phyloP scores from a whole-genome alignment of 2,888 invertebrate genomes.

The Polyommatus iphigenia region DNA sequence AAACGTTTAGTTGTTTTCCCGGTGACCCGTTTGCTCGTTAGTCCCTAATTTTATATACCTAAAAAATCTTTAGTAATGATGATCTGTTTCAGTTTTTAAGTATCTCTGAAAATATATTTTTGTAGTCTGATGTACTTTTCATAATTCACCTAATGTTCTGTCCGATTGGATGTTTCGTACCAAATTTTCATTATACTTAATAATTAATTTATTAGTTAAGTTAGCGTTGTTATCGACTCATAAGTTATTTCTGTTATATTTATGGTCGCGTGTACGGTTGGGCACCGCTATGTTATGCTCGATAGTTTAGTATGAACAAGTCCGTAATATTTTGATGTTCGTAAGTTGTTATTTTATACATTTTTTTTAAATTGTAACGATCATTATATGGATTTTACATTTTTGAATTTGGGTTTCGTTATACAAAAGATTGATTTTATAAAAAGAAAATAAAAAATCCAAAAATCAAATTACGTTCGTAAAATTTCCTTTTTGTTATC shows the following conservation, averaged over 20 bases:
- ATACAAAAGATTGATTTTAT: not conserved
- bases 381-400: not conserved
- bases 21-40: too few species aligned
- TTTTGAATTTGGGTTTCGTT: not conserved
- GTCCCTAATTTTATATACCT: too few species aligned
- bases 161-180: constrained; percentile 72
- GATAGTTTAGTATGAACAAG: not conserved
- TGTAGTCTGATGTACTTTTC: constrained; percentile 17
- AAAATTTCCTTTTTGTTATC: constrained; percentile 1
- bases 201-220: constrained; percentile 41
- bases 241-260: constrained; percentile 41
- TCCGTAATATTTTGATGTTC: not conserved
- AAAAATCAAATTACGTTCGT: not conserved
- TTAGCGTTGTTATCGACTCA: constrained; percentile 44
- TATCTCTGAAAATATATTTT: not conserved
- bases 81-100: not conserved
- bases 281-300: not conserved
- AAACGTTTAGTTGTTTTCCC: too few species aligned
- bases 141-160: constrained; percentile 42
- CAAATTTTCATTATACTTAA: constrained; percentile 58
- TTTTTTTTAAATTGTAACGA: not conserved
- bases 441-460: not conserved
- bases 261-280: constrained; percentile 24
- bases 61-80: not conserved
- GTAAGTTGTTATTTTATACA: not conserved